Conservation (phyloP, 2,888 invertebrate species). For the Hypena proboscidalis region DNA sequence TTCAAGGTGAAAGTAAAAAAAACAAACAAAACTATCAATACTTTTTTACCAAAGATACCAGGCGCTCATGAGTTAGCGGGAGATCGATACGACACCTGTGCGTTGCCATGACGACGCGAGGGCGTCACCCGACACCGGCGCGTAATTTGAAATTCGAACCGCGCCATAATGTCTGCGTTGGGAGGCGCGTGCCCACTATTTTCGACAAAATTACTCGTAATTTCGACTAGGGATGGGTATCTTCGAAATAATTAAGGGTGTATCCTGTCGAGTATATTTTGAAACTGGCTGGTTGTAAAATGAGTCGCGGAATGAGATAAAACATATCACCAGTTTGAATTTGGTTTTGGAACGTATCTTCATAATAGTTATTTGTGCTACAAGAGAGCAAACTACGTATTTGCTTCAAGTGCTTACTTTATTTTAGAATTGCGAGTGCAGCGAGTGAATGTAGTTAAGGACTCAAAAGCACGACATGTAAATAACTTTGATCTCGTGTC, state of each 20-base stretch:
- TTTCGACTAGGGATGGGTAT: slow-evolving; percentile 62
- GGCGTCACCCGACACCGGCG: slow-evolving; percentile 80
- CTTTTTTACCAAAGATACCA: slow-evolving; percentile 46
- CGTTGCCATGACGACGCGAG: slow-evolving; percentile 77
- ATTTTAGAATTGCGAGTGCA: no score
- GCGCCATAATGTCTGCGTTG: slow-evolving; percentile 77
- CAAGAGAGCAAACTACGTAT: no score
- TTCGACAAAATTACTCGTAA: slow-evolving; percentile 71
- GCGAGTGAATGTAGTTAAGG: no score
- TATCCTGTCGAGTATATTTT: slow-evolving; percentile 44
- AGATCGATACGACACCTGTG: slow-evolving; percentile 82
- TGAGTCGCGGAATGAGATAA: slow-evolving; percentile 42
- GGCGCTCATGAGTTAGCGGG: slow-evolving; percentile 51
- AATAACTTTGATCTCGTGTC: no score
- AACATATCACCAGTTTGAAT: slow-evolving; percentile 28
- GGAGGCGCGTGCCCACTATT: slow-evolving; percentile 61
- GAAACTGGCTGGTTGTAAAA: slow-evolving; percentile 34
- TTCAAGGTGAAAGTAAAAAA: no score
- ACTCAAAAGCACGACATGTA: no score
- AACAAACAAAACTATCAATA: slow-evolving; percentile 24
- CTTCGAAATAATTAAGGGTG: slow-evolving; percentile 56
- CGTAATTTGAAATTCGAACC: slow-evolving; percentile 84
- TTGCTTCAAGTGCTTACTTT: no score
- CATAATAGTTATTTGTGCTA: no score
- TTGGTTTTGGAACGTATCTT: slow-evolving; percentile 6